phyloP scores from a whole-genome alignment of 2,797 vertebrate species.

The Fistularia commersonii region DNA sequence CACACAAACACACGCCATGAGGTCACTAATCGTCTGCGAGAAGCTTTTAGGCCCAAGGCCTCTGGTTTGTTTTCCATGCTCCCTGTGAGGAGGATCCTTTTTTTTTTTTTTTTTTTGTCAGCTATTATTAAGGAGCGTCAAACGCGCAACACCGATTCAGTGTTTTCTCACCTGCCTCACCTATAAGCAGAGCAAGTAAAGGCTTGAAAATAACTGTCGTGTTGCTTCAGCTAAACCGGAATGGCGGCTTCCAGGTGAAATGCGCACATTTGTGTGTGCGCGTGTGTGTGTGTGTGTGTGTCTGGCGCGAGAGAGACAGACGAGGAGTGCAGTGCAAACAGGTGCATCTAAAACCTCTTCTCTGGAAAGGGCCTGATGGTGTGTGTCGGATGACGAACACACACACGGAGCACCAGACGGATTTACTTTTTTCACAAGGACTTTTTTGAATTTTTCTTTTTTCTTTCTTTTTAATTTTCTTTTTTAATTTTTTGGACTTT shows the following conservation, averaged over 20 bases:
- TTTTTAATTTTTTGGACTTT: too few relatives aligned
- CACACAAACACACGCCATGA: too few relatives aligned
- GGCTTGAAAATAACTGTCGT: constrained; percentile 69
- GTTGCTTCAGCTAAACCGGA: constrained; percentile 56
- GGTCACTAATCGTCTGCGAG: too few relatives aligned
- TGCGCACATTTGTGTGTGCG: constrained; percentile 1
- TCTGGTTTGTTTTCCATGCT: too few relatives aligned
- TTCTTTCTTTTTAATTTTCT: too few relatives aligned
- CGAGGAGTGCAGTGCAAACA: constrained; percentile 45
- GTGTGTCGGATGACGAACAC: too few relatives aligned
- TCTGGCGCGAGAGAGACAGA: constrained; percentile 4
- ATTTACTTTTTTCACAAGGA: constrained; percentile 8
- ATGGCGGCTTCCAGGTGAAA: constrained; percentile 39
- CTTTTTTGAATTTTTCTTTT: too few relatives aligned
- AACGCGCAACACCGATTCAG: constrained; percentile 10
- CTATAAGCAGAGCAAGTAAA: constrained; percentile 60
- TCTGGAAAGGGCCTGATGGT: constrained; percentile 8
- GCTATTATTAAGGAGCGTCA: not conserved
- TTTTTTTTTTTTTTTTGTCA: not conserved
- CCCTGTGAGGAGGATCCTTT: too few relatives aligned
- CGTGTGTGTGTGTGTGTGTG: constrained; percentile 3
- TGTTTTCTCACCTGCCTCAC: constrained; percentile 49
- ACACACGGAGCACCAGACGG: too few relatives aligned
- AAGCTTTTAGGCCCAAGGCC: too few relatives aligned
- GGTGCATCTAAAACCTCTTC: constrained; percentile 59